Conservation (phyloP, 2,113 vertebrate genomes). For the Ursus arctos region DNA sequence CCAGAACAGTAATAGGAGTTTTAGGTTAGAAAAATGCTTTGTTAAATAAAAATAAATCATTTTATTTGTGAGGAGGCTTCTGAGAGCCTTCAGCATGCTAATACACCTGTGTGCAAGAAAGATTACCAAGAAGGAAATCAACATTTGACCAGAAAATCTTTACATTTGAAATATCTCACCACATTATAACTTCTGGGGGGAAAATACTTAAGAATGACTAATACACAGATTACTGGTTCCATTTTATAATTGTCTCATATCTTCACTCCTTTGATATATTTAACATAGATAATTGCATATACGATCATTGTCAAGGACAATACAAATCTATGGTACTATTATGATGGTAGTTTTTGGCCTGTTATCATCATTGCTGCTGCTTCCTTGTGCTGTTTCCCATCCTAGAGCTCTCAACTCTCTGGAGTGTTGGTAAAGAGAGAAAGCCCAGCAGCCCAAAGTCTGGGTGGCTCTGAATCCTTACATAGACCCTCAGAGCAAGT, state of each 20-base stretch:
- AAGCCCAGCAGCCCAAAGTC: no score
- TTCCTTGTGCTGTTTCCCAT: background rate
- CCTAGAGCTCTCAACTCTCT: background rate
- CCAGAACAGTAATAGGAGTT: background rate
- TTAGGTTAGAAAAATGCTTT: slow-evolving; percentile 13
- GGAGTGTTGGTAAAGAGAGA: background rate
- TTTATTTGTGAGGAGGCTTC: background rate
- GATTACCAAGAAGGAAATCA: background rate
- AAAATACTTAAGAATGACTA: background rate
- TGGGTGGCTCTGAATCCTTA: background rate
- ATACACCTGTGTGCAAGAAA: background rate
- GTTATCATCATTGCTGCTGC: background rate
- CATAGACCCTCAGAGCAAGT: background rate
- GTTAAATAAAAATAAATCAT: background rate
- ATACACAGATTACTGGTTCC: background rate
- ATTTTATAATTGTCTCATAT: background rate
- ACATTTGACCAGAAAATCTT: background rate
- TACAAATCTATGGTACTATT: background rate
- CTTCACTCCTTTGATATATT: background rate
- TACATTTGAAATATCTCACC: background rate
- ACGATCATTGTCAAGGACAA: background rate
- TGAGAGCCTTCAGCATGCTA: background rate
- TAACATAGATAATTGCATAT: background rate
- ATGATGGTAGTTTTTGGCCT: background rate
- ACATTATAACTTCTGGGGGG: background rate